These are phyloP conservation scores for Rhodophaea formosa DNA, from an alignment of 2,888 invertebrate species.

Conservation along the genomic window DNA sequence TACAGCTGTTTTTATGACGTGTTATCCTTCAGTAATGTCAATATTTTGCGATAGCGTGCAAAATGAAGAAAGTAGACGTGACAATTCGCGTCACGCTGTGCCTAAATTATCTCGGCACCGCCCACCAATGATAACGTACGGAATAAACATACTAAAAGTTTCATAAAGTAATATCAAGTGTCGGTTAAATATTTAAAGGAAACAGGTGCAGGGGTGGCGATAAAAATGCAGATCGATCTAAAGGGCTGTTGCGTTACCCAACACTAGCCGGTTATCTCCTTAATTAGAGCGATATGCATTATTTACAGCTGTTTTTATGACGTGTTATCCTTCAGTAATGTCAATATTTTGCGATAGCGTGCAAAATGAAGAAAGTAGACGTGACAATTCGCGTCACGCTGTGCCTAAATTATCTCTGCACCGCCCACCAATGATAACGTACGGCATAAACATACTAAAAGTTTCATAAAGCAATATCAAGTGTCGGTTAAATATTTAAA, in stretches of 20 bases:
- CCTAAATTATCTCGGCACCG: constrained; percentile 22
- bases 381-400: constrained; percentile 10
- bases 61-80: constrained; percentile 15
- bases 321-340: neutral
- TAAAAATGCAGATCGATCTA: too few relatives aligned
- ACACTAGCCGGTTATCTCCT: too few relatives aligned
- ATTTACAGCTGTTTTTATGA: neutral
- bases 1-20: neutral
- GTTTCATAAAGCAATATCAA: too few relatives aligned
- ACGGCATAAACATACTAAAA: too few relatives aligned
- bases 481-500: too few relatives aligned
- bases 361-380: constrained; percentile 13
- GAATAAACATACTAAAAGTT: too few relatives aligned
- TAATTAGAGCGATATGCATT: too few relatives aligned
- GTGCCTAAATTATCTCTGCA: constrained; percentile 22
- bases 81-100: constrained; percentile 14
- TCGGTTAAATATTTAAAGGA: too few relatives aligned
- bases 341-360: neutral
- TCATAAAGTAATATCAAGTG: too few relatives aligned
- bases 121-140: constrained; percentile 13
- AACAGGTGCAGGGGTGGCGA: too few relatives aligned
- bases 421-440: constrained; percentile 15
- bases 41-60: neutral
- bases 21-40: neutral
- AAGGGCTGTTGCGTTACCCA: too few relatives aligned